Percentiles rank a stretch among this genome's conserved stretches.
Evolutionary conservation across 2,113 vertebrate species (phyloP).

Genomic region (Neotragus moschatus): DNA sequence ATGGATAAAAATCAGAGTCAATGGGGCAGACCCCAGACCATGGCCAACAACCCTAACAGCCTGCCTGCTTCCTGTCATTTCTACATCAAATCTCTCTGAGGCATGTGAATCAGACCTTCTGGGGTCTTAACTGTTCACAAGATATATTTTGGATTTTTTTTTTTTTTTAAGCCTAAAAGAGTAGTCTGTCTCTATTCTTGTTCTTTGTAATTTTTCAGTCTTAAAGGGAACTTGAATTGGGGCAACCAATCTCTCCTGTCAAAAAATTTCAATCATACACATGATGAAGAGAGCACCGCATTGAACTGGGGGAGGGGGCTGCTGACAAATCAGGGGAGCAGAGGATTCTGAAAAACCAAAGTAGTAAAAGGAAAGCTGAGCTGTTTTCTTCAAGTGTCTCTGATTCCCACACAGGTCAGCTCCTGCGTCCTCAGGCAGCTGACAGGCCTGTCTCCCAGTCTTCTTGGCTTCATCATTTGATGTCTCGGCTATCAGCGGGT

Average conservation of each 20-base stretch:
- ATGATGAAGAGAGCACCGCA: background rate
- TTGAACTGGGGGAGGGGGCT: background rate
- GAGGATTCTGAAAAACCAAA: background rate
- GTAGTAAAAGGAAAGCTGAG: accelerated
- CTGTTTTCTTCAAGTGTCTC: background rate
- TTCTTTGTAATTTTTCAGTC: slow-evolving; percentile 3
- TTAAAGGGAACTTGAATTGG: background rate
- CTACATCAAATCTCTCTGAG: background rate
- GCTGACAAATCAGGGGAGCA: accelerated
- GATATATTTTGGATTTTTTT: background rate
- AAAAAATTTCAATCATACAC: background rate
- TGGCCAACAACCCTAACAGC: background rate
- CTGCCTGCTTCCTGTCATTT: background rate
- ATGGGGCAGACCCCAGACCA: accelerated
- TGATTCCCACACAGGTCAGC: background rate
- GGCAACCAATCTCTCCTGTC: background rate
- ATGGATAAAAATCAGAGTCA: background rate
- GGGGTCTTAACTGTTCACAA: background rate
- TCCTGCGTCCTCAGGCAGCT: background rate
- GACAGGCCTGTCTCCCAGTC: background rate
- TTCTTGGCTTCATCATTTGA: slow-evolving; percentile 75
- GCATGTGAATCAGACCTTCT: accelerated
- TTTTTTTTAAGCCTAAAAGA: background rate
- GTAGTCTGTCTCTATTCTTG: background rate
- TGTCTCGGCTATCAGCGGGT: slow-evolving; percentile 71